phyloP scores from a whole-genome alignment of 2,113 vertebrate species.

The Microtus oregoni region DNA sequence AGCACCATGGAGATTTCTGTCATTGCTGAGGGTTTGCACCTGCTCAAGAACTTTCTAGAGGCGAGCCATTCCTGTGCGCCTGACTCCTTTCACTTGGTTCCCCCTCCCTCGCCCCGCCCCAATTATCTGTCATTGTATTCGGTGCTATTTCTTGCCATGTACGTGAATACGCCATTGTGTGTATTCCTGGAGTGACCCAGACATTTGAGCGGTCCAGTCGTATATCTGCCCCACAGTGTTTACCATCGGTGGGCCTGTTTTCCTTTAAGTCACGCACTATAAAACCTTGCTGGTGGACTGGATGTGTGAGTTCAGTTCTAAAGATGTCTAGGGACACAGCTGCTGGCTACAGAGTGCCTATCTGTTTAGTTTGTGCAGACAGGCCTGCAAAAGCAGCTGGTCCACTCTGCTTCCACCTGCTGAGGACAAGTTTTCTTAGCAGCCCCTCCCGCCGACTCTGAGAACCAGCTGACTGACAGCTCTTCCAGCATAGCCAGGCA shows the following conservation, averaged over 20 bases:
- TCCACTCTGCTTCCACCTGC: neutral
- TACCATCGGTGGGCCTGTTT: neutral
- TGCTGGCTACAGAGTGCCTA: neutral
- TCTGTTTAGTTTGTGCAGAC: neutral
- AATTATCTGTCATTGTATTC: neutral
- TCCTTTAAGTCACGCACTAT: neutral
- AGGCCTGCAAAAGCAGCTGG: neutral
- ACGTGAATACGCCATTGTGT: fast-evolving
- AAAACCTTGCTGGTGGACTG: neutral
- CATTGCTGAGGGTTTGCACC: neutral
- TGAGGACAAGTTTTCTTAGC: fast-evolving
- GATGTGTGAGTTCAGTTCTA: neutral
- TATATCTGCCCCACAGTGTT: neutral
- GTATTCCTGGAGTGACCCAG: neutral
- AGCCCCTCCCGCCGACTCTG: neutral
- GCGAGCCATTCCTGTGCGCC: neutral
- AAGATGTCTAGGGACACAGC: neutral
- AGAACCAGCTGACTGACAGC: neutral
- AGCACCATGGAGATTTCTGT: fast-evolving
- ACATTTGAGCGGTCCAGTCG: fast-evolving
- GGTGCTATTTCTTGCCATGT: neutral
- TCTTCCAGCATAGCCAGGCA: neutral
- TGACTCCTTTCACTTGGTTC: neutral
- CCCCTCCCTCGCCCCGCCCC: fast-evolving
- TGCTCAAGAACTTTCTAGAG: neutral